Percentiles rank a stretch among this genome's conserved stretches.
Evolutionary conservation across 2,888 invertebrate species (phyloP).

Genomic region (Brachylomia viminalis): DNA sequence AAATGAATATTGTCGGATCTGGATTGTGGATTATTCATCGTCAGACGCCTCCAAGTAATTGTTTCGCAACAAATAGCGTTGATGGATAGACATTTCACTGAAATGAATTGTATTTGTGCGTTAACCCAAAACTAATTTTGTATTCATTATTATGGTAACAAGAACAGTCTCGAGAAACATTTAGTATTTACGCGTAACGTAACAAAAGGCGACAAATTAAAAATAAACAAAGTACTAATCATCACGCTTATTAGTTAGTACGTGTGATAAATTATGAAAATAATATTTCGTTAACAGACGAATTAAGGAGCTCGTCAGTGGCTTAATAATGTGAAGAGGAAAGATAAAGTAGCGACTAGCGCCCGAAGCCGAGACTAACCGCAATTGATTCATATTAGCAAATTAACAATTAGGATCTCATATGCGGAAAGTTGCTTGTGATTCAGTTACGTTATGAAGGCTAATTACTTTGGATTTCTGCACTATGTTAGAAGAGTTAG

Average conservation of each 20-base stretch:
- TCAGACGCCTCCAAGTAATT: slow-evolving; percentile 67
- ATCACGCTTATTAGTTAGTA: neutral
- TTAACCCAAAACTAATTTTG: slow-evolving; percentile 57
- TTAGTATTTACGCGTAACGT: slow-evolving; percentile 31
- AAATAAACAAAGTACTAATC: slow-evolving; percentile 22
- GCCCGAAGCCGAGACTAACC: slow-evolving; percentile 12
- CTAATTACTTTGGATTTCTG: neutral
- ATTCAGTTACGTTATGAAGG: slow-evolving; percentile 24
- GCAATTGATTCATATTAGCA: slow-evolving; percentile 47
- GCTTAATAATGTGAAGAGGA: slow-evolving; percentile 30
- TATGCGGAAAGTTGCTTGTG: slow-evolving; percentile 26
- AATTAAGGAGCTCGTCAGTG: slow-evolving; percentile 46
- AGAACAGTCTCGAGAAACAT: slow-evolving; percentile 39
- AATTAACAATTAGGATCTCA: slow-evolving; percentile 36
- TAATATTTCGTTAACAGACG: slow-evolving; percentile 15
- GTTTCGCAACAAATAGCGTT: slow-evolving; percentile 70
- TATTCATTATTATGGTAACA: slow-evolving; percentile 57
- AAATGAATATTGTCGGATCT: slow-evolving; percentile 58
- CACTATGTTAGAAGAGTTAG: neutral
- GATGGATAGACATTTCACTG: slow-evolving; percentile 71
- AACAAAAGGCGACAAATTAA: slow-evolving; percentile 18
- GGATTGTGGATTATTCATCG: slow-evolving; percentile 60
- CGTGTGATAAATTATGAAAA: slow-evolving; percentile 27
- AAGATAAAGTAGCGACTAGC: slow-evolving; percentile 41
- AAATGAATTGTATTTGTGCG: slow-evolving; percentile 68